Evolutionary conservation across 2,113 vertebrate species (phyloP).

Genomic region (Tragelaphus buxtoni): DNA sequence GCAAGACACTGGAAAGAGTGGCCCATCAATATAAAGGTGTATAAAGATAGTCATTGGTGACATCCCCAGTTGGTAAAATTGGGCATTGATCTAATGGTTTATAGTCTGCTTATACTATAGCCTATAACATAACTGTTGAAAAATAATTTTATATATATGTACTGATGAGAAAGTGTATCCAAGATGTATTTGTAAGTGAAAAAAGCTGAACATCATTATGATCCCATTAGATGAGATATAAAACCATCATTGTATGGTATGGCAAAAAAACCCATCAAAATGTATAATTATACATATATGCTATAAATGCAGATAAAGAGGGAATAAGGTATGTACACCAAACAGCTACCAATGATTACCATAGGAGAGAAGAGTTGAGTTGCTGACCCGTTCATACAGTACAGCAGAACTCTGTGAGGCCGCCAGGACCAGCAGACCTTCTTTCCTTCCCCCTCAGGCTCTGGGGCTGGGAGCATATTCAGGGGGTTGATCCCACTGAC

Average conservation of each 20-base stretch:
- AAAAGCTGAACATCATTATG: not conserved
- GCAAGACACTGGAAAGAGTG: not conserved
- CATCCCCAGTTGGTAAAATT: not conserved
- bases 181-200: not conserved
- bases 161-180: not conserved
- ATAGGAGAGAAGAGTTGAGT: not conserved
- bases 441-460: not conserved
- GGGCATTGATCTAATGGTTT: not conserved
- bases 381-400: not conserved
- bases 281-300: not conserved
- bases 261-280: not conserved
- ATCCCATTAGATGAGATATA: not conserved
- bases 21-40: not conserved
- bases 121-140: not conserved
- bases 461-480: not conserved
- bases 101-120: not conserved
- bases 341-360: not conserved
- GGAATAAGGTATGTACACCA: not conserved
- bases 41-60: not conserved
- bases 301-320: not conserved
- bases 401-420: not conserved
- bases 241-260: not conserved
- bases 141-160: not conserved
- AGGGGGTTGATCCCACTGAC: not conserved
- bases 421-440: not conserved